phyloP scores from a whole-genome alignment of 2,888 invertebrate genomes.

The Phengaris alcon region DNA sequence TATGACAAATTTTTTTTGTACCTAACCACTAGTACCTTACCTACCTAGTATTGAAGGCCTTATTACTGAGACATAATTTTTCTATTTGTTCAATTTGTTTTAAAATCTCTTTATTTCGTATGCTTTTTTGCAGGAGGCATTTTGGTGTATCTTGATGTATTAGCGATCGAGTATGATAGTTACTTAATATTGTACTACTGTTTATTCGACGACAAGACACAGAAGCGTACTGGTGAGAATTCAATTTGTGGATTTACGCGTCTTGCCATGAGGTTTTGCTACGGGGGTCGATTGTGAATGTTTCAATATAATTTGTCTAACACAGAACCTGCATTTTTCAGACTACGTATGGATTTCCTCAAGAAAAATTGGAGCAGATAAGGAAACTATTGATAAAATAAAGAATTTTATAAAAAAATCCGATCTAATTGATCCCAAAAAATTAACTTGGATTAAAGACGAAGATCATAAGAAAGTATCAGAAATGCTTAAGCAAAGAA shows the following conservation, averaged over 20 bases:
- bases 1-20: too few species aligned
- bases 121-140: not conserved
- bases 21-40: too few species aligned
- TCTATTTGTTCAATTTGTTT: not conserved
- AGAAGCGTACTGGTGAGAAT: conserved; percentile 16
- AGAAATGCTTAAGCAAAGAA: not conserved
- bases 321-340: not conserved
- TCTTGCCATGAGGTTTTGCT: too few species aligned
- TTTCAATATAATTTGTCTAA: not conserved
- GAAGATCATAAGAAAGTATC: conserved; percentile 1
- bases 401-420: not conserved
- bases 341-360: conserved; percentile 10
- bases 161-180: conserved; percentile 11
- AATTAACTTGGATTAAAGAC: not conserved
- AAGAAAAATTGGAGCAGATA: conserved; percentile 11
- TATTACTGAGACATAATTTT: too few species aligned
- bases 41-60: not conserved
- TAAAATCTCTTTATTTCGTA: too few species aligned
- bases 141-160: not conserved
- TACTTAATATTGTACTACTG: conserved; percentile 6
- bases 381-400: conserved; percentile 3
- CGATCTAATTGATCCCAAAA: not conserved
- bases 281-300: too few species aligned
- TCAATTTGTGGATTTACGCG: not conserved
- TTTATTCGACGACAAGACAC: not conserved